phyloP scores from a whole-genome alignment of 2,113 vertebrate species.

The Pterocles orientalis region DNA sequence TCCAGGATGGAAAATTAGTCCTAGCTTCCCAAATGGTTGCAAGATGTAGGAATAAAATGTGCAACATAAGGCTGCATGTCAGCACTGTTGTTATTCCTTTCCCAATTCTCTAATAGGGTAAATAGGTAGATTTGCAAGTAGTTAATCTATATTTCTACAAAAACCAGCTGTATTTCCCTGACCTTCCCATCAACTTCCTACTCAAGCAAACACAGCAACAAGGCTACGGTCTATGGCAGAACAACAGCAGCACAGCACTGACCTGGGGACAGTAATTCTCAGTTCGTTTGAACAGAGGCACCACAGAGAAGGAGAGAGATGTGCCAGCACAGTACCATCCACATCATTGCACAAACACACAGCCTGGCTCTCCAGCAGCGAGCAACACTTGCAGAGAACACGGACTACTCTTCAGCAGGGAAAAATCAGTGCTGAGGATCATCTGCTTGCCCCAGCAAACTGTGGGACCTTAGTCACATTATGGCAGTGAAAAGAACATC shows the following conservation, averaged over 20 bases:
- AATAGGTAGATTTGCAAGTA: background rate
- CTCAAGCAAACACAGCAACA: background rate
- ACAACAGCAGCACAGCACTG: background rate
- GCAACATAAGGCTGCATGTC: background rate
- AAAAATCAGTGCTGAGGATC: background rate
- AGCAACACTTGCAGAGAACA: background rate
- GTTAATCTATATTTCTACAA: background rate
- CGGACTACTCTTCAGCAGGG: background rate
- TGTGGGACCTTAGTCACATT: background rate
- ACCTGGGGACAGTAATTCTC: constrained; percentile 50
- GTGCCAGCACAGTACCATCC: constrained; percentile 26
- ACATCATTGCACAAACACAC: constrained; percentile 47
- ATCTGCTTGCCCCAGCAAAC: background rate
- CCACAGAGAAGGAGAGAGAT: constrained; percentile 2
- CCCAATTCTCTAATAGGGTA: background rate
- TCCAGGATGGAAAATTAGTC: background rate
- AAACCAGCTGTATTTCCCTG: background rate
- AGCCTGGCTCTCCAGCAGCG: background rate
- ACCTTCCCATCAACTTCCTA: background rate
- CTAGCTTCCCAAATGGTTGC: background rate
- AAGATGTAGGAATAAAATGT: background rate
- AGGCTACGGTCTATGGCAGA: background rate
- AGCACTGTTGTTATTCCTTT: background rate
- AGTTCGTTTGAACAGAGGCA: constrained; percentile 51
- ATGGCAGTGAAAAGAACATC: background rate